Evolutionary conservation across 2,113 vertebrate genomes (phyloP).

Genomic region (Cheilinus undulatus): DNA sequence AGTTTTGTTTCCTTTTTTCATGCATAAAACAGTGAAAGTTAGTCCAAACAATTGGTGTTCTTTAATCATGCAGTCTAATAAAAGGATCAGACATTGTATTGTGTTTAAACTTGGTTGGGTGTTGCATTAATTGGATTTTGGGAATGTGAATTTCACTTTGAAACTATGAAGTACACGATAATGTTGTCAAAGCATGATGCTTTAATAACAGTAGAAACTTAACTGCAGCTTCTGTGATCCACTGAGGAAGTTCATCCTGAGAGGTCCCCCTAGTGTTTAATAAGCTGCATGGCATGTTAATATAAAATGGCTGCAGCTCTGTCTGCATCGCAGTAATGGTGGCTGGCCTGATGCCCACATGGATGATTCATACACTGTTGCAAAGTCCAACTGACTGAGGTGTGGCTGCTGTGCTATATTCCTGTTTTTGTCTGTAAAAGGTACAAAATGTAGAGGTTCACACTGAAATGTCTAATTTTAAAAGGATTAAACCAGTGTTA

Average conservation of each 20-base stretch:
- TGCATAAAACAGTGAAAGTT: too few relatives aligned
- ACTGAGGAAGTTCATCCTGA: neutral
- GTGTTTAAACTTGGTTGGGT: accelerated
- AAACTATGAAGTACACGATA: too few relatives aligned
- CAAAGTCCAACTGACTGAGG: neutral
- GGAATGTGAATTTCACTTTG: too few relatives aligned
- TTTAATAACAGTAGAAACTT: neutral
- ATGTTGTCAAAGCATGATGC: neutral
- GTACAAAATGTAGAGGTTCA: too few relatives aligned
- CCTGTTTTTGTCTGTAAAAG: too few relatives aligned
- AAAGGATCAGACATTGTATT: too few relatives aligned
- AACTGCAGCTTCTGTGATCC: neutral
- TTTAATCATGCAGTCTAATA: too few relatives aligned
- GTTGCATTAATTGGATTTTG: neutral
- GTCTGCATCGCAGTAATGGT: slow-evolving; percentile 18
- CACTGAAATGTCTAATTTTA: too few relatives aligned
- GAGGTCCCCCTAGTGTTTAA: slow-evolving; percentile 53
- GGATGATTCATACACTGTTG: neutral
- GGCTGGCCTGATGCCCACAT: neutral
- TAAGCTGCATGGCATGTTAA: neutral
- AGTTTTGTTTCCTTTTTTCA: too few relatives aligned
- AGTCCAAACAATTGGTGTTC: too few relatives aligned
- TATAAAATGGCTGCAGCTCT: slow-evolving; percentile 54
- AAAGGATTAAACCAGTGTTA: too few relatives aligned
- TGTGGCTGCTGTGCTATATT: neutral